Evolutionary conservation across 2,113 vertebrate species (phyloP).

Genomic region (Cinclus cinclus): DNA sequence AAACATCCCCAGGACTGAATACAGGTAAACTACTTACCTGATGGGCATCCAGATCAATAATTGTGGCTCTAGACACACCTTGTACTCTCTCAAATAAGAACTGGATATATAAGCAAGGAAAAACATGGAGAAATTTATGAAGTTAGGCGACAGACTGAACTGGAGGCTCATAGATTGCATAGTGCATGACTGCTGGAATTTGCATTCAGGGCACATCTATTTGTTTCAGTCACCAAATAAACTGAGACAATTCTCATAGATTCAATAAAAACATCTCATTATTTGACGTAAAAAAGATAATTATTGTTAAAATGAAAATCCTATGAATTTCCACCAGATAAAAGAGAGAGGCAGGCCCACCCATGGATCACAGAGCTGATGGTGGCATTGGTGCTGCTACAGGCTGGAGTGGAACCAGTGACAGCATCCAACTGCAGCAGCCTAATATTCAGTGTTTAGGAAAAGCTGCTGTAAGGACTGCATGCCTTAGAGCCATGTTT

Average conservation of each 20-base stretch:
- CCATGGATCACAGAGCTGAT: not conserved
- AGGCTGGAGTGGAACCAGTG: too few species aligned
- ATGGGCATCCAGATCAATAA: conserved; percentile 96
- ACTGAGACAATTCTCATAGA: not conserved
- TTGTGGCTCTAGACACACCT: conserved; percentile 88
- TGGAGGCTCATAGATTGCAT: not conserved
- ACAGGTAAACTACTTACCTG: conserved; percentile 81
- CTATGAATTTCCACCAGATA: not conserved
- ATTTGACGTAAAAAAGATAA: not conserved
- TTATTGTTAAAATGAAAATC: not conserved
- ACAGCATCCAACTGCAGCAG: not conserved
- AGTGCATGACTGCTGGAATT: not conserved
- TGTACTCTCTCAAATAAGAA: conserved; percentile 94
- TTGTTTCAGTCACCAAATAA: not conserved
- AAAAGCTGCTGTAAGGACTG: not conserved
- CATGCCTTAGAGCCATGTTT: not conserved
- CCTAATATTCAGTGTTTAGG: not conserved
- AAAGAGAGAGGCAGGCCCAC: not conserved
- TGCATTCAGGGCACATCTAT: rapidly evolving
- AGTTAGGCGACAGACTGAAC: not conserved
- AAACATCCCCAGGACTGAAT: not conserved
- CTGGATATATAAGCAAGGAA: conserved; percentile 64
- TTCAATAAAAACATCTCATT: not conserved
- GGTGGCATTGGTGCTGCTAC: too few species aligned
- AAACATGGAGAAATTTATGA: not conserved